Conservation (phyloP, 1,140 invertebrate species). For the Leucophenga varia region DNA sequence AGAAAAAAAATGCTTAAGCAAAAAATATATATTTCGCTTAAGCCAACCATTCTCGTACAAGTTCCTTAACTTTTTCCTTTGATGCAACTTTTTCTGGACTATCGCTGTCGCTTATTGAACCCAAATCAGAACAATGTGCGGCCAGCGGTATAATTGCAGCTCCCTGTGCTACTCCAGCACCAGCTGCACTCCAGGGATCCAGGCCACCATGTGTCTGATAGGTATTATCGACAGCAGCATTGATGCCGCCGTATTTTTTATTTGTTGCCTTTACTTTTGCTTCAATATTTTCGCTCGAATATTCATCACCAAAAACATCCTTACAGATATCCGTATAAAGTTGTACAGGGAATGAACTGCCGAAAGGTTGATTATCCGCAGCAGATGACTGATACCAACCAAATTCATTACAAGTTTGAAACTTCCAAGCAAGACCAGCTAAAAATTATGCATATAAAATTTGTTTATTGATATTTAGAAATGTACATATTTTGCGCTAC, state of each 20-base stretch:
- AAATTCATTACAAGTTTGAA: constrained; percentile 74
- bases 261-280: constrained; percentile 61
- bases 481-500: background rate
- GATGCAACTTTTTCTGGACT: constrained; percentile 56
- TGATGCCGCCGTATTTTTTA: constrained; percentile 60
- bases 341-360: constrained; percentile 60
- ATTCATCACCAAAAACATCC: constrained; percentile 63
- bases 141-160: constrained; percentile 50
- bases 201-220: constrained; percentile 67
- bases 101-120: constrained; percentile 57
- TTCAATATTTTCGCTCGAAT: constrained; percentile 20
- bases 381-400: constrained; percentile 71
- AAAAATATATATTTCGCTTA: constrained; percentile 31
- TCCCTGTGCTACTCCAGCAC: constrained; percentile 50
- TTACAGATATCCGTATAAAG: constrained; percentile 67
- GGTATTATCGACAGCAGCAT: constrained; percentile 62
- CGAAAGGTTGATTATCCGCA: constrained; percentile 64
- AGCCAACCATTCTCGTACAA: constrained; percentile 39
- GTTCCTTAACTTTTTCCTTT: constrained; percentile 28
- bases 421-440: constrained; percentile 60
- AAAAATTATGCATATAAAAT: background rate
- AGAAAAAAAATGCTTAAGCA: too few relatives aligned
- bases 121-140: constrained; percentile 68
- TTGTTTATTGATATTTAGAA: background rate
- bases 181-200: constrained; percentile 67